These are phyloP conservation scores for Chrysolina americana DNA, from an alignment of 2,888 invertebrate genomes.

Conservation along the genomic window DNA sequence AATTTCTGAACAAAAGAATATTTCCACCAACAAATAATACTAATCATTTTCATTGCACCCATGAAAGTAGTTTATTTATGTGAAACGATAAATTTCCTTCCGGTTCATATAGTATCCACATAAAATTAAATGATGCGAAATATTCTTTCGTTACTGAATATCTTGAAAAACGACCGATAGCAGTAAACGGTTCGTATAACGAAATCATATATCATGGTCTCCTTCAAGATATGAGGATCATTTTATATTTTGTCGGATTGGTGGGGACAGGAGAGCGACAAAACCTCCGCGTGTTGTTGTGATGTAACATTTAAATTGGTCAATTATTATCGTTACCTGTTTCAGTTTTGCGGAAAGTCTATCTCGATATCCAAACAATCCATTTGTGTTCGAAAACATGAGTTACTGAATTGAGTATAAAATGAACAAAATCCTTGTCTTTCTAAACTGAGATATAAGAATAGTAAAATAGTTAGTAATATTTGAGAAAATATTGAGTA, in stretches of 20 bases:
- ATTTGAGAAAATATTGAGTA: no score
- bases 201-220: not conserved
- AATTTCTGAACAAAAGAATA: slow-evolving; percentile 27
- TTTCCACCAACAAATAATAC: not conserved
- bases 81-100: slow-evolving; percentile 40
- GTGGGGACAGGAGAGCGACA: not conserved
- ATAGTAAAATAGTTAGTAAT: no score
- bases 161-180: slow-evolving; percentile 36
- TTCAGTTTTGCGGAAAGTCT: no score
- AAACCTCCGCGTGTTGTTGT: not conserved
- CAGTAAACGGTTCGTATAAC: slow-evolving; percentile 13
- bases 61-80: slow-evolving; percentile 40
- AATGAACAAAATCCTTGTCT: no score
- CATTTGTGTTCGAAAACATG: no score
- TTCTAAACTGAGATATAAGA: no score
- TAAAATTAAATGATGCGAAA: slow-evolving; percentile 43
- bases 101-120: slow-evolving; percentile 42
- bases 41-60: not conserved
- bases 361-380: no score
- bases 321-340: not conserved
- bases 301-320: not conserved
- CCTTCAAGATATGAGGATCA: not conserved
- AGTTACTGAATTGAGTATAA: no score
- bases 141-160: slow-evolving; percentile 35
- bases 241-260: not conserved